These are phyloP conservation scores for Spinus olivaceus DNA, from an alignment of 2,797 vertebrate species.

Conservation along the genomic window DNA sequence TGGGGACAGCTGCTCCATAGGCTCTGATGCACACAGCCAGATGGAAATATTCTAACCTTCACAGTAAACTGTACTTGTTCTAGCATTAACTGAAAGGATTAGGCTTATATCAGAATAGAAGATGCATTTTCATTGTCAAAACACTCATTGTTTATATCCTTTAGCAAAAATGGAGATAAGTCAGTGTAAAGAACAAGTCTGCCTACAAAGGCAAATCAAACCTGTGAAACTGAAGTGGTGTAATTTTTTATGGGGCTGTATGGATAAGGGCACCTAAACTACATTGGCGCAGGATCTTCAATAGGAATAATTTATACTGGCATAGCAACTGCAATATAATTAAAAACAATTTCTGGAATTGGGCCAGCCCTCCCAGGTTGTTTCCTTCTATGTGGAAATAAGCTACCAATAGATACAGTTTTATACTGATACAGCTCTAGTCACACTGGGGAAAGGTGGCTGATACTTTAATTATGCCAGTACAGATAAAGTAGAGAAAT, in stretches of 20 bases:
- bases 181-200: background rate
- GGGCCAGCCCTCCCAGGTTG: background rate
- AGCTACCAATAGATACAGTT: background rate
- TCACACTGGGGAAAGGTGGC: background rate
- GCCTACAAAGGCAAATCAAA: background rate
- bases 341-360: slow-evolving; percentile 4
- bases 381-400: background rate
- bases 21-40: background rate
- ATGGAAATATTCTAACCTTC: background rate
- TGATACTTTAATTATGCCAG: background rate
- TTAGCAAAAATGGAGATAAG: background rate
- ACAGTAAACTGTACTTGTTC: background rate
- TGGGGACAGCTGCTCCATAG: background rate
- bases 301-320: background rate
- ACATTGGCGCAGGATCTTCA: background rate
- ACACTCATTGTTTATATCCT: background rate
- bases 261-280: background rate
- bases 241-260: background rate
- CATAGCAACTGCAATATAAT: background rate
- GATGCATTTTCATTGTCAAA: background rate
- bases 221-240: background rate
- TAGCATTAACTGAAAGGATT: background rate
- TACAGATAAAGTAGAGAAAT: background rate
- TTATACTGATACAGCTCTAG: background rate
- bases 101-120: background rate